Evolutionary conservation across 2,797 vertebrate species (phyloP).

Genomic region (Semaprochilodus insignis): DNA sequence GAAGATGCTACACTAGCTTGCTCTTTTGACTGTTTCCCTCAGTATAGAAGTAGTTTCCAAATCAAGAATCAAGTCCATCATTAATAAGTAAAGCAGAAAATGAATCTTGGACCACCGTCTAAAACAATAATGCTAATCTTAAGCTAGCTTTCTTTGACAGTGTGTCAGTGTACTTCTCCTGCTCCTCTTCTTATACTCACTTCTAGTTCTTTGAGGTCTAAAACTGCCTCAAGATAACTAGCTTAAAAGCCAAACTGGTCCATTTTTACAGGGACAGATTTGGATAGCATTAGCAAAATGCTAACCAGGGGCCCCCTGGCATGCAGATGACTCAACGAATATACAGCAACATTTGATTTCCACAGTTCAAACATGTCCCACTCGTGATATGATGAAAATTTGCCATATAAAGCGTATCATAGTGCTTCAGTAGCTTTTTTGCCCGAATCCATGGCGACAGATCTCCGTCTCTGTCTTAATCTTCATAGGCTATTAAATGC

Average conservation of each 20-base stretch:
- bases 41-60: no score
- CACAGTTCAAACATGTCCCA: background rate
- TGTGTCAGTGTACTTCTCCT: background rate
- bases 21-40: background rate
- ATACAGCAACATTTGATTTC: background rate
- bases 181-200: no score
- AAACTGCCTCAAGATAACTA: no score
- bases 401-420: background rate
- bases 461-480: background rate
- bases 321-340: background rate
- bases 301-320: background rate
- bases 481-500: background rate
- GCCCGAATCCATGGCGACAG: background rate
- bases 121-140: background rate
- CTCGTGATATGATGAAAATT: conserved; percentile 5
- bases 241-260: no score
- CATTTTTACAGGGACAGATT: background rate
- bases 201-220: background rate
- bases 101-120: background rate
- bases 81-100: background rate
- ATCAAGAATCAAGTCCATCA: background rate
- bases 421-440: background rate
- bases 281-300: background rate
- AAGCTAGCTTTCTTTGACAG: background rate
- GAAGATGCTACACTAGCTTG: background rate